Evolutionary conservation across 2,113 vertebrate species (phyloP).

Genomic region (Odocoileus virginianus): DNA sequence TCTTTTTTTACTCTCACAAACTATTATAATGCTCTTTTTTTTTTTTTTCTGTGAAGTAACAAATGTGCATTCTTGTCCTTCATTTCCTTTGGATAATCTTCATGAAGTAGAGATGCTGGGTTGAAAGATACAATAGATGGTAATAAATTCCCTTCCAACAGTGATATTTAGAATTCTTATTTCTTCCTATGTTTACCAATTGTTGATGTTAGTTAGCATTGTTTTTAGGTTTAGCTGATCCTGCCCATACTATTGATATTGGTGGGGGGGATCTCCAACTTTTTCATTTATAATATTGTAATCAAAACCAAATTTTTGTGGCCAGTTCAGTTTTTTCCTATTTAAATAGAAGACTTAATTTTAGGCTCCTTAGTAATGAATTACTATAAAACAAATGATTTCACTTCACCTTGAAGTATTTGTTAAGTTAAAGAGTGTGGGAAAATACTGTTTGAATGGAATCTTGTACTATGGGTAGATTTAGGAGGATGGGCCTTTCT

Average conservation of each 20-base stretch:
- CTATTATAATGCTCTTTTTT: background rate
- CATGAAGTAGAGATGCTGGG: background rate
- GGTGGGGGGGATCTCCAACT: rapidly evolving
- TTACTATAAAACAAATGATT: conserved; percentile 28
- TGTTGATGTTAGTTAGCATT: background rate
- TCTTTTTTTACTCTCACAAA: background rate
- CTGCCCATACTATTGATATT: background rate
- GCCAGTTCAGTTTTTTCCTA: background rate
- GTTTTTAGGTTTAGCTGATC: background rate
- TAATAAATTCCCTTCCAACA: background rate
- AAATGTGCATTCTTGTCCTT: background rate
- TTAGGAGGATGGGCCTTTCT: background rate
- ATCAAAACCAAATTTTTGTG: background rate
- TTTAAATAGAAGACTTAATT: background rate
- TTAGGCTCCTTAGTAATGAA: background rate
- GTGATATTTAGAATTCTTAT: background rate
- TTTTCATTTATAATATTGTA: conserved; percentile 3
- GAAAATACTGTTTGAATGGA: background rate
- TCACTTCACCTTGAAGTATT: background rate
- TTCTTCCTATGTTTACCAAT: background rate
- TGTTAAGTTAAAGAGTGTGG: conserved; percentile 9
- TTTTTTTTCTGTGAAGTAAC: background rate
- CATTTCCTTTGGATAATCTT: background rate
- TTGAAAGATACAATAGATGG: background rate
- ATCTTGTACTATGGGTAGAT: background rate